These are phyloP conservation scores for Phasia obesa DNA, from an alignment of 2,888 invertebrate species.

Conservation along the genomic window DNA sequence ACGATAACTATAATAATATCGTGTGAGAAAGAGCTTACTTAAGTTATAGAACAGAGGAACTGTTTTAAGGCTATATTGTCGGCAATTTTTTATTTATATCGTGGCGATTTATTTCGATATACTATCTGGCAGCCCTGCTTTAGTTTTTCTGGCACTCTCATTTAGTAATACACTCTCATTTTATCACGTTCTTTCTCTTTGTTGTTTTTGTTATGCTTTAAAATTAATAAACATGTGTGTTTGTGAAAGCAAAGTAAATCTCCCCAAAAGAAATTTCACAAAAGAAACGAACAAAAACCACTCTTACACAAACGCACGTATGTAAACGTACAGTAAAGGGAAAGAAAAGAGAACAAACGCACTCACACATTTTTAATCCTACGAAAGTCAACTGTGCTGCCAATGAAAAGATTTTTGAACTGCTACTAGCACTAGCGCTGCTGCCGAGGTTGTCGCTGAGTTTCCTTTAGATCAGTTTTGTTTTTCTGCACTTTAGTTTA, in stretches of 20 bases:
- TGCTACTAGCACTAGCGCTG: slow-evolving; percentile 5
- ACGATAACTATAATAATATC: no score
- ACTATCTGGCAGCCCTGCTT: slow-evolving; percentile 28
- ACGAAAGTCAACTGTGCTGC: slow-evolving; percentile 64
- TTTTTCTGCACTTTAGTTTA: slow-evolving; percentile 63
- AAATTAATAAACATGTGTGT: slow-evolving; percentile 51
- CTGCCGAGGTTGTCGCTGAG: slow-evolving; percentile 23
- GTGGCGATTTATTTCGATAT: not conserved
- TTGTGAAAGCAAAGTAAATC: slow-evolving; percentile 64
- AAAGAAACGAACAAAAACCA: slow-evolving; percentile 53
- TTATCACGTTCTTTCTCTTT: slow-evolving; percentile 42
- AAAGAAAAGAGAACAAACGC: slow-evolving; percentile 64
- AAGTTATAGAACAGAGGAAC: no score
- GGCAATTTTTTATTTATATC: no score
- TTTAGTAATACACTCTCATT: slow-evolving; percentile 36
- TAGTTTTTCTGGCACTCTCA: slow-evolving; percentile 20
- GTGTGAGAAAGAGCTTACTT: no score
- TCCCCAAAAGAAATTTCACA: slow-evolving; percentile 58
- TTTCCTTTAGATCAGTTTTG: slow-evolving; percentile 67
- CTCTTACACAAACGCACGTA: slow-evolving; percentile 24
- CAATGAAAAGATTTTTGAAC: slow-evolving; percentile 58
- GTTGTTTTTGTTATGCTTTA: slow-evolving; percentile 25
- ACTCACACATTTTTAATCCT: slow-evolving; percentile 62
- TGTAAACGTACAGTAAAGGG: slow-evolving; percentile 22
- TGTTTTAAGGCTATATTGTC: no score